phyloP scores from a whole-genome alignment of 2,797 vertebrate genomes.

The Glyptemys insculpta region DNA sequence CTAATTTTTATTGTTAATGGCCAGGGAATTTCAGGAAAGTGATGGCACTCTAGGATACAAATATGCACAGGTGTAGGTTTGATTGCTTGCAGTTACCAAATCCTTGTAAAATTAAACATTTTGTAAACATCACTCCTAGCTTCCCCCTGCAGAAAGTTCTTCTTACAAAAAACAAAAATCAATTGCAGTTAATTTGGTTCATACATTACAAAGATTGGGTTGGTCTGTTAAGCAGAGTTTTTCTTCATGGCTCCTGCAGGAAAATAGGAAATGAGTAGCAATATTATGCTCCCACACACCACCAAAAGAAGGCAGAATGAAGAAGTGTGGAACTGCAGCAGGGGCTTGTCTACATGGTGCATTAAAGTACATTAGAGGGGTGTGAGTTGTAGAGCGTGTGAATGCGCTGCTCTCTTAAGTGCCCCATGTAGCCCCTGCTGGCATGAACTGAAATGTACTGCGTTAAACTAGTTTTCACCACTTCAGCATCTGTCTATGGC shows the following conservation, averaged over 20 bases:
- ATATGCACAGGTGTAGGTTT: background rate
- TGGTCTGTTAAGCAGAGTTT: background rate
- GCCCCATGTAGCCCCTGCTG: background rate
- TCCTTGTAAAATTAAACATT: background rate
- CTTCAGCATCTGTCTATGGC: background rate
- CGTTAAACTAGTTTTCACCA: background rate
- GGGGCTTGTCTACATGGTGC: fast-evolving
- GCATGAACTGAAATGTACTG: background rate
- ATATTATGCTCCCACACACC: background rate
- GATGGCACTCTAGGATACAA: background rate
- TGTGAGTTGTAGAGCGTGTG: background rate
- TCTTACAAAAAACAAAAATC: background rate
- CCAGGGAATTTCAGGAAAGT: background rate
- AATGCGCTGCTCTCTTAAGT: background rate
- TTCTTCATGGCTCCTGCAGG: background rate
- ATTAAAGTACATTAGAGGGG: background rate
- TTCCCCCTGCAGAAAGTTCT: background rate
- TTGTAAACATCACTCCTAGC: background rate
- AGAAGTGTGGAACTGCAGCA: background rate
- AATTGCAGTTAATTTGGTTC: background rate
- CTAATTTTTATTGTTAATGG: background rate
- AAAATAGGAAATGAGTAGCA: background rate
- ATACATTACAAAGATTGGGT: background rate
- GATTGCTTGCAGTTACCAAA: background rate
- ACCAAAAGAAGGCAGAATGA: background rate